phyloP scores from a whole-genome alignment of 1,140 invertebrate species.

The Acarapis woodi region DNA sequence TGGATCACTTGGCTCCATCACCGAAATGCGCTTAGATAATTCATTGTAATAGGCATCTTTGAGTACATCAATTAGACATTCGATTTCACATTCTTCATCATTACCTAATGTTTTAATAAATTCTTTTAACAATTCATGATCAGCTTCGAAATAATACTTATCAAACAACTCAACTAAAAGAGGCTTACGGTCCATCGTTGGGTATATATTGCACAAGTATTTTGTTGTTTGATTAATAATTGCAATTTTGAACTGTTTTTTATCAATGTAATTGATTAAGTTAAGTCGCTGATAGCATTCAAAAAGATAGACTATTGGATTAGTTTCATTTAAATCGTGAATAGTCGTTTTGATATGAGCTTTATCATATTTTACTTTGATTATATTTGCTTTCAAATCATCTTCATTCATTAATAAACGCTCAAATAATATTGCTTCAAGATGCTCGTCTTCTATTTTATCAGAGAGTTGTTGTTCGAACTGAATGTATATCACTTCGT shows the following conservation, averaged over 20 bases:
- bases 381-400: neutral
- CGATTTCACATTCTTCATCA: neutral
- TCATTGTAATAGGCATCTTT: neutral
- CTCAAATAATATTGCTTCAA: slow-evolving; percentile 10
- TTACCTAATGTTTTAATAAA: neutral
- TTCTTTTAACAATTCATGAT: neutral
- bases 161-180: neutral
- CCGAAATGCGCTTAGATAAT: neutral
- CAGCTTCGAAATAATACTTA: neutral
- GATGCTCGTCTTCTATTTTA: too few species aligned
- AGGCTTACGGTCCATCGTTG: neutral
- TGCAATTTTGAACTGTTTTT: neutral
- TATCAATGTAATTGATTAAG: neutral
- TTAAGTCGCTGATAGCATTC: neutral
- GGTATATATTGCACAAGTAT: neutral
- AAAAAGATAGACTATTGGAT: neutral
- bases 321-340: neutral
- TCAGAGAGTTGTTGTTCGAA: too few species aligned
- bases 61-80: neutral
- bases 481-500: too few species aligned
- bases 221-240: neutral
- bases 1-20: neutral
- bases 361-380: neutral
- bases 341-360: neutral
- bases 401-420: slow-evolving; percentile 1